phyloP scores from a whole-genome alignment of 2,113 vertebrate genomes.

The Sceloporus tristichus region DNA sequence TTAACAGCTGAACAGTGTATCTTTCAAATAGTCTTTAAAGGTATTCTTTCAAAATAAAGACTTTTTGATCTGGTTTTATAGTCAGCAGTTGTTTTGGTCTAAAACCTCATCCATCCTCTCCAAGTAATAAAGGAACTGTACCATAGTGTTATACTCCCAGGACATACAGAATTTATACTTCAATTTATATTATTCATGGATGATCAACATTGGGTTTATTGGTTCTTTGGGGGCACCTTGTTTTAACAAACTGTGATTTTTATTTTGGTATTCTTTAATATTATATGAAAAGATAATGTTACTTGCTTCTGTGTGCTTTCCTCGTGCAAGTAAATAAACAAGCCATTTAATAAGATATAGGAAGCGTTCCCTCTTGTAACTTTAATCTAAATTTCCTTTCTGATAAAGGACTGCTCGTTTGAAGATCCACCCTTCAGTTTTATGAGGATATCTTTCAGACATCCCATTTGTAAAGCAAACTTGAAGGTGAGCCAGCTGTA shows the following conservation, averaged over 20 bases:
- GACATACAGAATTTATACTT: conserved; percentile 37
- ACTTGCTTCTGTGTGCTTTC: neutral
- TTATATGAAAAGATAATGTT: conserved; percentile 21
- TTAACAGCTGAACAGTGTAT: conserved; percentile 73
- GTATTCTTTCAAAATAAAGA: conserved; percentile 64
- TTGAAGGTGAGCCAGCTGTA: conserved; percentile 83
- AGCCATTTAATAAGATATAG: conserved; percentile 16
- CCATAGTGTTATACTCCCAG: conserved; percentile 61
- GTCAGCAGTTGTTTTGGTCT: conserved; percentile 70
- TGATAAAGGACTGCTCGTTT: conserved; percentile 75
- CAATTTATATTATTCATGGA: conserved; percentile 50
- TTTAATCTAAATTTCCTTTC: conserved; percentile 75
- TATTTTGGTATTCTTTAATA: neutral
- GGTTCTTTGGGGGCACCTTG: conserved; percentile 40
- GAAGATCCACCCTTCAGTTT: conserved; percentile 75
- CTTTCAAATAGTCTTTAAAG: conserved; percentile 72
- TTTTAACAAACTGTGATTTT: conserved; percentile 26
- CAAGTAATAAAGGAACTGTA: conserved; percentile 70
- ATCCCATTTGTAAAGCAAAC: conserved; percentile 79
- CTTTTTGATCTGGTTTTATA: conserved; percentile 77
- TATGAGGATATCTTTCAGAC: conserved; percentile 78
- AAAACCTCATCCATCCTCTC: conserved; percentile 71
- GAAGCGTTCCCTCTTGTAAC: conserved; percentile 59
- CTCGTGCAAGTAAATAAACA: conserved; percentile 22
- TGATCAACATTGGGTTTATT: conserved; percentile 47